A percentile compares a stretch with the other conserved stretches of the same genome.
Conservation (phyloP, 2,113 vertebrate genomes). For the Eulemur macaco region DNA sequence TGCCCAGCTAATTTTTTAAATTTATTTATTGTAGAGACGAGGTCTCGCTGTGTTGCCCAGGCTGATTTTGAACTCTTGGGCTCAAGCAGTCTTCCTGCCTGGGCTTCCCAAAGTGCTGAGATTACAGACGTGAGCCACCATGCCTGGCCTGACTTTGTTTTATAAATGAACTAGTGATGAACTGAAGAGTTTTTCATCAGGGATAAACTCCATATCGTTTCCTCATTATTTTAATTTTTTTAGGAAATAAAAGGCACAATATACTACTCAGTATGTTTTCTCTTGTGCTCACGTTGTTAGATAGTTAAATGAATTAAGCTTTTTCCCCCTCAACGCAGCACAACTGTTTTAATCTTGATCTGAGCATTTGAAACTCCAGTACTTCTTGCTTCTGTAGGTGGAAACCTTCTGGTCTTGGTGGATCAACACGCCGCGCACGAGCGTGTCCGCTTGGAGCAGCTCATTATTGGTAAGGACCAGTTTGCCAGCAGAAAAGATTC, state of each 20-base stretch:
- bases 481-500: not conserved
- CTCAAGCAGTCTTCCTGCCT: not conserved
- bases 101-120: not conserved
- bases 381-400: conserved; percentile 76
- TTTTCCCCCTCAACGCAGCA: not conserved
- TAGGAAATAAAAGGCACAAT: conserved; percentile 10
- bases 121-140: not conserved
- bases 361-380: conserved; percentile 4
- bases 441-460: conserved; percentile 94
- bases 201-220: conserved; percentile 4
- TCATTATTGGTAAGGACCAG: conserved; percentile 88
- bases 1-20: too few relatives aligned
- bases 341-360: conserved; percentile 11
- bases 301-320: not conserved
- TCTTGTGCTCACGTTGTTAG: not conserved
- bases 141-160: not conserved
- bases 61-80: not conserved
- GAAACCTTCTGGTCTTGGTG: conserved; percentile 94
- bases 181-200: not conserved
- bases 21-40: not conserved
- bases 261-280: not conserved
- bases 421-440: conserved; percentile 98
- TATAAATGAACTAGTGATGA: conserved; percentile 42
- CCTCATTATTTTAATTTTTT: conserved; percentile 14
- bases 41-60: not conserved